Evolutionary conservation across 2,888 invertebrate species (phyloP), one percentile per base, ranked within the genome.

Genomic region (Pelosia muscerda): DNA sequence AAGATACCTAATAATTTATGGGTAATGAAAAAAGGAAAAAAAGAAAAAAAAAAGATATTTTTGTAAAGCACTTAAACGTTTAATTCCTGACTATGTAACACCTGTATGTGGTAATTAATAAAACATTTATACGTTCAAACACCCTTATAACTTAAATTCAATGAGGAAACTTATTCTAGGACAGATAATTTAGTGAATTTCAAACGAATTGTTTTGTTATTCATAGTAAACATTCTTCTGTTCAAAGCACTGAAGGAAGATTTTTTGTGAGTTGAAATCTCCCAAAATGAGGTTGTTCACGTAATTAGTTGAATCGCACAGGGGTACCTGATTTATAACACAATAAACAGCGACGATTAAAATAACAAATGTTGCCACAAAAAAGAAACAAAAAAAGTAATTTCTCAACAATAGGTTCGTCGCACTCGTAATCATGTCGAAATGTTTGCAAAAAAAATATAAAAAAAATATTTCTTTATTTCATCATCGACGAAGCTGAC

Each of bases 351-450:
- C 11, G 54, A 28, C 34, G 8, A 34, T 59, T 31, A 31, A 31
- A 15, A 55, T 13, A 55, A 55, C 6, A 55, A 26, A 19, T 26
- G 26, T 31, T 57, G 19, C 26, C 19, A 25, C 15, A 57, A 57
- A 57, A 57, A 26, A 57, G n/a, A 57, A 19, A 57, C 2, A 26
- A 55, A 55, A 55, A 25, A 55, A 26, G 6, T 25, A 25, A 55
- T 49, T 49, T 49, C 49, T n/a, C 49, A 49, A 49, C 54, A 55
- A 55, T 55, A 23, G 54, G 54, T 55, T 22, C 54, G 28, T 57
- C 26, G 28, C 57, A 57, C 28, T 57, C 57, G 31, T 57, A 57
- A 57, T 57, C 57, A 57, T 57, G 54, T 13, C 54, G 54, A 55
- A 55, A 23, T 55, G 15, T 23, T 11, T 23, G 4, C 11, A 55